phyloP scores from a whole-genome alignment of 2,888 invertebrate genomes.

The Protonemura montana region DNA sequence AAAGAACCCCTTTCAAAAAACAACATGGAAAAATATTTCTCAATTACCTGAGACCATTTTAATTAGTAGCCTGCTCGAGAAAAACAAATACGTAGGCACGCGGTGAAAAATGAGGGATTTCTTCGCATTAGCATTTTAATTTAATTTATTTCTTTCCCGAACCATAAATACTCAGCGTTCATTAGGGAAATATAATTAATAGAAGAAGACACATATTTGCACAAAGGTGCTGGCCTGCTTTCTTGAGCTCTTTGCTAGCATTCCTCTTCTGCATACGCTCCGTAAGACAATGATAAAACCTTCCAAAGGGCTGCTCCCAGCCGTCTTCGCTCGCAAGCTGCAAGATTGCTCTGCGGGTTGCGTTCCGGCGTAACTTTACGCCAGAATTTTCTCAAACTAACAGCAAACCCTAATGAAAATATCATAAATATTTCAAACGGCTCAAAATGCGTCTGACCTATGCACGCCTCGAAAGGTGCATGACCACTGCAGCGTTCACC shows the following conservation, averaged over 20 bases:
- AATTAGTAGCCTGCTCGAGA: background rate
- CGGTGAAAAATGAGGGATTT: background rate
- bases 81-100: background rate
- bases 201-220: background rate
- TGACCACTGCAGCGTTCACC: too few species aligned
- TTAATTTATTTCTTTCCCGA: slow-evolving; percentile 5
- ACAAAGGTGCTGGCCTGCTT: background rate
- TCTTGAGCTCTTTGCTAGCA: background rate
- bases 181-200: background rate
- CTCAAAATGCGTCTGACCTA: too few species aligned
- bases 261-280: background rate
- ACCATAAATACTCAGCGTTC: background rate
- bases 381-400: background rate
- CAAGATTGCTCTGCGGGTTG: background rate
- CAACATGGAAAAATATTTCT: background rate
- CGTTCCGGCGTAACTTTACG: background rate
- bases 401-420: too few species aligned
- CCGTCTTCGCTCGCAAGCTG: background rate
- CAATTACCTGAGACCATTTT: background rate
- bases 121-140: background rate
- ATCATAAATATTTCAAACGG: too few species aligned
- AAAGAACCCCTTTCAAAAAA: background rate
- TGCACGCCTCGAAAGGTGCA: too few species aligned
- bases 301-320: background rate
- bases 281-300: background rate